These are phyloP conservation scores for Lepidochrysops patricia DNA, from an alignment of 2,888 invertebrate species.

Conservation along the genomic window DNA sequence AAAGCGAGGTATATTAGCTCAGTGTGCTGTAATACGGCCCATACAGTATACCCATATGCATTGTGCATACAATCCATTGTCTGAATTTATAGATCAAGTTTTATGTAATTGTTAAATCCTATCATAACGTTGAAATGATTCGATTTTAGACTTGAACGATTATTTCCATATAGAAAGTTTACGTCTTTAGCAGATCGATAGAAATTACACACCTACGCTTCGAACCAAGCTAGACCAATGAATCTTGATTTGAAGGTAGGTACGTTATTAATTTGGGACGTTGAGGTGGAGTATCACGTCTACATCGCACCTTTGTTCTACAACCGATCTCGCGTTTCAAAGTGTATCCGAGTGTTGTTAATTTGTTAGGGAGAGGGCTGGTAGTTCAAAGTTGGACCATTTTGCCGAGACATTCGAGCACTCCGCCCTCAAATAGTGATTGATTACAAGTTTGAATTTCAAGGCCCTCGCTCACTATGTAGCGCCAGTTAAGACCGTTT, in stretches of 20 bases:
- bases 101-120: neutral
- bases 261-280: neutral
- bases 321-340: neutral
- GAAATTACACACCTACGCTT: no score
- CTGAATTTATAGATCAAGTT: neutral
- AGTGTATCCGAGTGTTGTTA: neutral
- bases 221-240: no score
- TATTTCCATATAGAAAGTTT: no score
- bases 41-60: no score
- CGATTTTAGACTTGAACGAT: neutral
- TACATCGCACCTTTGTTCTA: neutral
- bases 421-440: neutral
- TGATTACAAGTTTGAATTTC: neutral
- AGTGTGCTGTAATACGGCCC: neutral
- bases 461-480: neutral
- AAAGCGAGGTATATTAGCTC: neutral
- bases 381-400: neutral
- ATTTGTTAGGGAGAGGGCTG: neutral
- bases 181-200: no score
- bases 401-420: neutral
- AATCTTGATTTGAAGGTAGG: neutral
- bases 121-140: neutral
- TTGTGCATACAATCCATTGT: neutral
- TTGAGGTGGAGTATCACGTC: neutral
- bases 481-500: neutral